Evolutionary conservation across 1,140 invertebrate species (phyloP), one percentile per base, ranked within the genome.

Genomic region (Drosophila tropicalis): DNA sequence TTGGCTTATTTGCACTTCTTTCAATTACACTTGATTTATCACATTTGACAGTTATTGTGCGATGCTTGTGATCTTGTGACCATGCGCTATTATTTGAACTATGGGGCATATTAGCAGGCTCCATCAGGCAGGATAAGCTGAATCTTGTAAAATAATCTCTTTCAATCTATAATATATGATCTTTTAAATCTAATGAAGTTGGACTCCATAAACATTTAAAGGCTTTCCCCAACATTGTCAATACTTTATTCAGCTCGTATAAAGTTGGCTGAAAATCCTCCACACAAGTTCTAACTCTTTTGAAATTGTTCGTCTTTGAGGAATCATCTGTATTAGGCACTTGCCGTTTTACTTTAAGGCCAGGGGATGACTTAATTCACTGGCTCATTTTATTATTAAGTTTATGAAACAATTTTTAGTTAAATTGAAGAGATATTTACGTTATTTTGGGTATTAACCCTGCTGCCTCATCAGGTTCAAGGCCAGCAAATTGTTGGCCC

Each of bases 21-120:
- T 85, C 85, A 89, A 89, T 89, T 89, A 90, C 80, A 90, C 84
- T 84, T 89, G 84, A 89, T 89, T 89, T 90, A 89, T 84, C 74
- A 90, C 55, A 89, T 89, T 90, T 90, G 81, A 84, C 81, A 90
- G 84, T 89, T 90, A 76, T 64, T 80, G 57, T 67, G 73, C 66
- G 69, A 70, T 70, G 73, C 70, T 71, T 83, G 67, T 74, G 79
- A 82, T 87, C 82, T 83, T 70, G 67, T 54, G 41, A 25, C 10
- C 10, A 51, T 78, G 61, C 70, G 40, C 70, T 79, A 78, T 70
- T 40, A 29, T 13, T 4, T 4, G 15, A 34, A 56, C 1, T 1
- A 10, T 25, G 2, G 17, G 68, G 55, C 44, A 44, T 58, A 60
- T 76, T 39, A 12, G 15, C 44, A 47, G 15, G 7, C 15, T 4